Base-by-base conservation (phyloP, 2,888 invertebrate species). In the Brachypalpus laphriformis region DNA sequence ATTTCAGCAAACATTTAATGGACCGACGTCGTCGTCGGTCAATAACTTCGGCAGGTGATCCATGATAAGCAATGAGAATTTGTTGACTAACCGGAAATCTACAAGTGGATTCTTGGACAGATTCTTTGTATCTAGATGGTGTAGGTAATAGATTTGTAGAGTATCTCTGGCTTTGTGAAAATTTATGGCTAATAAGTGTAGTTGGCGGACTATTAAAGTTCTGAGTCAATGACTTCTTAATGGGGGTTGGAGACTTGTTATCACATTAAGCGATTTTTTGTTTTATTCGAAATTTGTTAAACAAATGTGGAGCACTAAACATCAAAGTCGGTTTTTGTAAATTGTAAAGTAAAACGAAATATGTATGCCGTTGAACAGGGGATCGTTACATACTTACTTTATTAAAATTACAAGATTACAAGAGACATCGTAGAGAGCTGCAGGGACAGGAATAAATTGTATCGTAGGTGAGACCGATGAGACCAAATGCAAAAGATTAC, bases 21-120 rank as follows among this genome's bases (percentile, higher is more conserved):
- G 47, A 20, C 14, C 40, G 45, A 22, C 47, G 37, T 37, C 37
- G 56, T 34, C 59, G 59, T 61, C 61, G 63, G 63, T 63, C 63
- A 63, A 63, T 63, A 63, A 63, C 63, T 63, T 63, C 47, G n/a
- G 11, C 63, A 25, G 61, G 45, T 47, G 63, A 63, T 63, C 34
- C 28, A 34, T 34, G 63, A 63, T 63, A 47, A 63, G 45, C 31
- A 25, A 54, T 54, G 54, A 54, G 40, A 31, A 63, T 28, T 47
- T 63, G 63, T 63, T 31, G 63, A 63, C 63, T 47, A 45, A 63
- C 63, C 63, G 63, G 63, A 63, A 63, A 63, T 31, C 31, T 63
- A 47, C 63, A 47, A 63, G 63, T 47, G 63, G 47, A 63, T 63
- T 45, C 28, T 28, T 61, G 42, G 9, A 34, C 34, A 11, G 34